Conservation (phyloP, 2,888 invertebrate genomes). For the Synergus laeviventris region DNA sequence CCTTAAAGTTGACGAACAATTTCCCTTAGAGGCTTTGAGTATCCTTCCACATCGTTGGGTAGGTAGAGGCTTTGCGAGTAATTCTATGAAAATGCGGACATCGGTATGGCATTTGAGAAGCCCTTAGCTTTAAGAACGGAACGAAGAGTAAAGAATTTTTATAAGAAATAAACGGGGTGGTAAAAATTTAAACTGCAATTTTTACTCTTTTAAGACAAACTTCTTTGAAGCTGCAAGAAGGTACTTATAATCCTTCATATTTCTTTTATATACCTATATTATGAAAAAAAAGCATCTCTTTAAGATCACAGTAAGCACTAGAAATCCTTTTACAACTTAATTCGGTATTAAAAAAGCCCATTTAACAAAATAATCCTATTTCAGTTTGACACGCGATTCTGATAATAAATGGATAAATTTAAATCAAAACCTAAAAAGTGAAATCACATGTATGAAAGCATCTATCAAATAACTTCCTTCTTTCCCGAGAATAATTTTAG, state of each 20-base stretch:
- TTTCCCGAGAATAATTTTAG: neutral
- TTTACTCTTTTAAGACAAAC: neutral
- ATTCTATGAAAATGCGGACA: slow-evolving; percentile 34
- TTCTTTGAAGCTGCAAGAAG: neutral
- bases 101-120: slow-evolving; percentile 11
- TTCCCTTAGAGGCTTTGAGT: slow-evolving; percentile 7
- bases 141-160: slow-evolving; percentile 16
- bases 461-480: slow-evolving; percentile 18
- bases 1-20: slow-evolving; percentile 10
- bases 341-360: too few relatives aligned
- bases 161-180: neutral
- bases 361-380: too few relatives aligned
- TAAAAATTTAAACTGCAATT: neutral
- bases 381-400: too few relatives aligned
- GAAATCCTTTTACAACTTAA: too few relatives aligned
- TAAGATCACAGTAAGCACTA: too few relatives aligned
- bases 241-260: neutral
- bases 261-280: neutral
- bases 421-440: neutral
- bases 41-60: slow-evolving; percentile 21
- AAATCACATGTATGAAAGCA: neutral
- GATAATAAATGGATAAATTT: neutral
- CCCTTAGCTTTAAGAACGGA: neutral
- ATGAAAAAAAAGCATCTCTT: too few relatives aligned
- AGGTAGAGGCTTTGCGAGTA: slow-evolving; percentile 18